Evolutionary conservation across 2,113 vertebrate genomes (phyloP), one percentile per base, ranked within the genome.

Genomic region (Neoarius graeffei): DNA sequence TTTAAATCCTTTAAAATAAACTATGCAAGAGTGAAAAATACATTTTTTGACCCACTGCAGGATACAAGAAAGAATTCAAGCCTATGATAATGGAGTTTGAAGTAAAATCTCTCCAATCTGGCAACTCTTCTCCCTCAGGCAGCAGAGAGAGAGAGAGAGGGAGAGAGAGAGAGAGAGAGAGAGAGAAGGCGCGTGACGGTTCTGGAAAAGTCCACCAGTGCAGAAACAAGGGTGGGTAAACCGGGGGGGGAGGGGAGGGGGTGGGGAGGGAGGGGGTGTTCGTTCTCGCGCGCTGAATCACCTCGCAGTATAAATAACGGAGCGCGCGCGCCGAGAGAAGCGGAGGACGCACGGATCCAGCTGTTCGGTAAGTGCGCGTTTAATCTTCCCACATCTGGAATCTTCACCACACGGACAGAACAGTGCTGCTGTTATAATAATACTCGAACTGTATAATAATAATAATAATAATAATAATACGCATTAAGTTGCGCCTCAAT

Each of bases 121-220:
- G 79, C 79, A 81, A 81, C 79, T n/a, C 4, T 5, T 27, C 2
- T 56, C 76, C 23, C 15, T 30, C 8, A 57, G 27, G 4, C 7
- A 35, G 7, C 6, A 20, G 6, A 56, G n/a, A n/a, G n/a, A n/a
- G n/a, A n/a, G n/a, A n/a, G n/a, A n/a, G n/a, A n/a, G n/a, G n/a
- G 14, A 30, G 14, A 81, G 15, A 30, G n/a, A 30, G 7, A 19
- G 54, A 10, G 77, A 81, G 20, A 54, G 74, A 77, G 48, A 77
- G 48, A n/a, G 19, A 14, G 52, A 4, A 8, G 7, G 27, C n/a
- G 67, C 54, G 69, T 85, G 84, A 74, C 79, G 91, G 69, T 93
- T 92, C 92, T 92, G 88, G 92, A 92, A 93, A 91, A 89, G 89
- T 93, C 92, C 60, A 86, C 89, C 88, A 84, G 88, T 89, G 87